A percentile compares a stretch with the other conserved stretches of the same genome.
These are phyloP conservation scores for Thamnophis elegans DNA, from an alignment of 2,797 vertebrate genomes.

Conservation along the genomic window DNA sequence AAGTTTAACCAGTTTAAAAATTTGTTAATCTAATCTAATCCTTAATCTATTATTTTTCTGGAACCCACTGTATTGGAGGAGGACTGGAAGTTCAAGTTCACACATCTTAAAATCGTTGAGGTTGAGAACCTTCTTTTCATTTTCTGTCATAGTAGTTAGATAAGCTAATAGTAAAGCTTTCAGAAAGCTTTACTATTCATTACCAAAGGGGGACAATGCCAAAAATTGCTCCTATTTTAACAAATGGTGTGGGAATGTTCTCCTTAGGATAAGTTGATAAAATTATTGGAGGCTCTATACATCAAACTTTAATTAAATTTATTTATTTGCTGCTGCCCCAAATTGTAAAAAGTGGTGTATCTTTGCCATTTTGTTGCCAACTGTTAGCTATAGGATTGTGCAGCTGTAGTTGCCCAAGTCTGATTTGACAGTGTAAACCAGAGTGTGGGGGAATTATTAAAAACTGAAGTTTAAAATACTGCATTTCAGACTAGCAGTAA, in stretches of 20 bases:
- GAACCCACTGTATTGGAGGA: not conserved
- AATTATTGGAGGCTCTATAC: not conserved
- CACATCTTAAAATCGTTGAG: not conserved
- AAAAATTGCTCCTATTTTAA: not conserved
- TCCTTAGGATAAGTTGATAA: not conserved
- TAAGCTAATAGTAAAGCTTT: not conserved
- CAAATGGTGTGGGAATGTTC: not conserved
- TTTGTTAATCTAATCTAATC: not conserved
- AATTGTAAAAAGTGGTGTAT: not conserved
- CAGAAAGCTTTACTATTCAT: not conserved
- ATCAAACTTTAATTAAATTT: not conserved
- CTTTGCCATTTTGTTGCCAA: not conserved
- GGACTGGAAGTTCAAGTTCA: not conserved
- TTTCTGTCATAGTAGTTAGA: not conserved
- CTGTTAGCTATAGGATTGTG: not conserved
- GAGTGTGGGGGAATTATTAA: not conserved
- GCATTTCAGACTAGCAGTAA: conserved; percentile 24
- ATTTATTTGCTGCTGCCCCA: not conserved
- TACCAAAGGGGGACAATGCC: not conserved
- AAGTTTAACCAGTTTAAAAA: not conserved
- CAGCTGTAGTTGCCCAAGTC: not conserved
- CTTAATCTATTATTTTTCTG: not conserved
- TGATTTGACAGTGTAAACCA: not conserved
- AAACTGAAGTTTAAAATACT: not conserved
- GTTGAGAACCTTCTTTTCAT: not conserved